Evolutionary conservation across 2,113 vertebrate species (phyloP), one percentile per base, ranked within the genome.

Genomic region (Phoxinus phoxinus): DNA sequence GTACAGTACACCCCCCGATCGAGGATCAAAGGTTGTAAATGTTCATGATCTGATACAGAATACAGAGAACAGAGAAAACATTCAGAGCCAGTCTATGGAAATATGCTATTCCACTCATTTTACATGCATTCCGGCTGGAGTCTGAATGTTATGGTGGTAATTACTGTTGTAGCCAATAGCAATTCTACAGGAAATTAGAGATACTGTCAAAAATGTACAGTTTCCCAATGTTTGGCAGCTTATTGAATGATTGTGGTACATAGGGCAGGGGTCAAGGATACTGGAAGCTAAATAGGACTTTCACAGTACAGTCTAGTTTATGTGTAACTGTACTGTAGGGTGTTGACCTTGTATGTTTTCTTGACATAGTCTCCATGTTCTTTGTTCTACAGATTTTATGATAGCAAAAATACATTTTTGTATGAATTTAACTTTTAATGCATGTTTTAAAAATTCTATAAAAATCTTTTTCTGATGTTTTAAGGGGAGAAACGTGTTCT

Each of bases 401-500:
- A 4, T 4, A 41, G 35, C 67, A 41, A 32, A 2, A 15, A 79
- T 2, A 21, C 15, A 13, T 21, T 10, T 0, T 53, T 76, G 9
- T 30, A 53, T 30, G 8, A 37, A 58, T 41, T 35, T n/a, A 19
- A 56, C 8, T 13, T 37, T 53, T 21, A 12, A 2, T 51, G 21
- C n/a, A 72, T 44, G n/a, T 46, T 74, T 74, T 27, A 48, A 1
- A 46, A 80, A 65, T 7, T 35, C 3, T 35, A 15, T 65, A 46
- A 35, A 46, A 56, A 53, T 37, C 37, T 56, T 56, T 44, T 25
- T 19, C 56, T 86, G 27, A 73, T 71, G 13, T 89, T 51, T 81
- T 21, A 86, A 99, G 98, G 94, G 9, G 95, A 96, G 21, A 93
- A 83, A 76, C 95, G 96, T 21, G 95, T 91, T 3, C 17, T 99